Percentiles rank a stretch among this genome's conserved stretches.
Evolutionary conservation across 2,888 invertebrate species (phyloP).

Genomic region (Callyntrura sp.): DNA sequence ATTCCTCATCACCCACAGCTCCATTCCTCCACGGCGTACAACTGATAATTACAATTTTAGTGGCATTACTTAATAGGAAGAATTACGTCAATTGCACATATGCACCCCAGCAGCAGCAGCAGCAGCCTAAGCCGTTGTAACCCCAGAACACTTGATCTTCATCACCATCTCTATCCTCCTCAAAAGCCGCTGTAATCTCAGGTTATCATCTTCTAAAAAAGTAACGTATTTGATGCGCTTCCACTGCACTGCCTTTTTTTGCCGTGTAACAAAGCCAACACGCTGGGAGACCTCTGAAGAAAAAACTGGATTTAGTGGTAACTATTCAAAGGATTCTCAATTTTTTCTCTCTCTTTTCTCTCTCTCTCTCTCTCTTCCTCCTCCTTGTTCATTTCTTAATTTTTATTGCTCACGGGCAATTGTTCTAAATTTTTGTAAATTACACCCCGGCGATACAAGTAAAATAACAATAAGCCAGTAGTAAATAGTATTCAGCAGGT

Average conservation of each 20-base stretch:
- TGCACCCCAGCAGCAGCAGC: slow-evolving; percentile 17
- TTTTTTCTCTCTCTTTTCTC: too few relatives aligned
- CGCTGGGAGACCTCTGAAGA: too few relatives aligned
- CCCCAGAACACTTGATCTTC: slow-evolving; percentile 28
- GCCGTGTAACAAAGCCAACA: too few relatives aligned
- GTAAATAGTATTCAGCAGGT: not conserved
- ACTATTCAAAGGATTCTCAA: slow-evolving; percentile 1
- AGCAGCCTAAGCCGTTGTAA: too few relatives aligned
- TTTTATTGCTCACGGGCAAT: slow-evolving; percentile 53
- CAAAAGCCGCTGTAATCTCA: not conserved
- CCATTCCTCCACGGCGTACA: slow-evolving; percentile 39
- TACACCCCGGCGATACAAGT: slow-evolving; percentile 35
- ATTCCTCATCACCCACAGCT: slow-evolving; percentile 24
- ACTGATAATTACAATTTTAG: too few relatives aligned
- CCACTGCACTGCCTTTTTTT: too few relatives aligned
- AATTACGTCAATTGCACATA: too few relatives aligned
- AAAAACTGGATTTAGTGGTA: slow-evolving; percentile 69
- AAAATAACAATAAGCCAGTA: too few relatives aligned
- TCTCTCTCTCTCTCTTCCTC: too few relatives aligned
- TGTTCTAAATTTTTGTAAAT: slow-evolving; percentile 62
- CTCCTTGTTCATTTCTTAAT: slow-evolving; percentile 55
- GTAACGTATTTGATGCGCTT: slow-evolving; percentile 33
- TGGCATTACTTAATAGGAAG: slow-evolving; percentile 7
- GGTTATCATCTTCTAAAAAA: too few relatives aligned
- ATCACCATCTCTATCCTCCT: too few relatives aligned